These are phyloP conservation scores for Notiomystis cincta DNA, from an alignment of 2,113 vertebrate genomes.

Conservation along the genomic window DNA sequence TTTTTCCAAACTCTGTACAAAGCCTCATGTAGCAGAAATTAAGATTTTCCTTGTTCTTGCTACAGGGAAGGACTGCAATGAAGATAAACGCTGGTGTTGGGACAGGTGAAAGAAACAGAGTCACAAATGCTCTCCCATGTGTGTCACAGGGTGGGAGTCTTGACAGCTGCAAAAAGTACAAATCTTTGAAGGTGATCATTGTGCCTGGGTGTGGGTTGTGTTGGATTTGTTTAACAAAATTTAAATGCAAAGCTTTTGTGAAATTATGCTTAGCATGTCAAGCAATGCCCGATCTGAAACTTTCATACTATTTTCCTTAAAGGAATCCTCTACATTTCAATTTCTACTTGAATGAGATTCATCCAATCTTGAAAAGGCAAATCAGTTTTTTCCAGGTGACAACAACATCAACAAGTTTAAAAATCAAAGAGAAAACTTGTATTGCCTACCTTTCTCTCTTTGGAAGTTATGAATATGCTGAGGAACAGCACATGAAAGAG, in stretches of 20 bases:
- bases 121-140: neutral
- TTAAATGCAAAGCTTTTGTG: neutral
- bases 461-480: neutral
- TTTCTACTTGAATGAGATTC: neutral
- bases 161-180: neutral
- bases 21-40: neutral
- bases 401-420: neutral
- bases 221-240: neutral
- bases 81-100: neutral
- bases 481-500: neutral
- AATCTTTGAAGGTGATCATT: neutral
- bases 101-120: neutral
- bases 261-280: neutral
- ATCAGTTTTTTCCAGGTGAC: neutral
- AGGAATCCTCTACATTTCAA: neutral
- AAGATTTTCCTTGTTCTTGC: neutral
- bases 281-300: neutral
- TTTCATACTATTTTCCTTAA: neutral
- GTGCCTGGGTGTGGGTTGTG: neutral
- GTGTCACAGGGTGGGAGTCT: neutral
- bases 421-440: conserved; percentile 19
- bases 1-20: neutral
- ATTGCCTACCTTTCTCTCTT: neutral
- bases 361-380: neutral
- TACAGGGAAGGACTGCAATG: neutral